Conservation (phyloP, 2,797 vertebrate species). For the Oreortyx pictus region DNA sequence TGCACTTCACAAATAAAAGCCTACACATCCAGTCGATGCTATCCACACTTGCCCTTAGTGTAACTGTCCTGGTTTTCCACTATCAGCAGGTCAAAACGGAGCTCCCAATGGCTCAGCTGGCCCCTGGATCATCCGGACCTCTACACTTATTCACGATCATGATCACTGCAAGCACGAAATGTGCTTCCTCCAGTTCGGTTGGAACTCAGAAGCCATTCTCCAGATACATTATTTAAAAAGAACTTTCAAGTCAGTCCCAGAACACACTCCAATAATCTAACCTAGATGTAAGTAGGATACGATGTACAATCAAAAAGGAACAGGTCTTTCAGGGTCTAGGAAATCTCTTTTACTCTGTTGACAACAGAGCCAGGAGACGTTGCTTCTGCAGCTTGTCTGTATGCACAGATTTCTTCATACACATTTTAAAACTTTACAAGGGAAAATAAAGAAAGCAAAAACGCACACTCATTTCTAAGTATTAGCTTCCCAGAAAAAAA, state of each 20-base stretch:
- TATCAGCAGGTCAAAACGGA: not conserved
- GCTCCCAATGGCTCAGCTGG: accelerated
- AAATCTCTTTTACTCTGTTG: not conserved
- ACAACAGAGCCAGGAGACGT: not conserved
- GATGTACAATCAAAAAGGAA: not conserved
- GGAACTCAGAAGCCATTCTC: not conserved
- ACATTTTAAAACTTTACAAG: not conserved
- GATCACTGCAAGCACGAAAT: not conserved
- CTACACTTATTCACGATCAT: not conserved
- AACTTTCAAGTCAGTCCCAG: not conserved
- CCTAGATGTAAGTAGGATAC: not conserved
- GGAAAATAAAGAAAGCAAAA: not conserved
- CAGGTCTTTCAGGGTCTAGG: not conserved
- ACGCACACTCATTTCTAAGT: not conserved
- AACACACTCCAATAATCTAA: not conserved
- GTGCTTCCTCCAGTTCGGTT: not conserved
- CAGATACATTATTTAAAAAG: not conserved
- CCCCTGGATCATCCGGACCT: not conserved
- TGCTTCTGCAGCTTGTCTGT: not conserved
- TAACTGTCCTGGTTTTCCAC: not conserved
- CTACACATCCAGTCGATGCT: not conserved
- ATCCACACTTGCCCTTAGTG: not conserved
- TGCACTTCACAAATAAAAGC: not conserved
- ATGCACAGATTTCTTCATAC: not conserved
- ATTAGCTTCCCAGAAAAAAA: not conserved